These are phyloP conservation scores for Calameuta idolon DNA, from an alignment of 2,888 invertebrate species.

Conservation along the genomic window DNA sequence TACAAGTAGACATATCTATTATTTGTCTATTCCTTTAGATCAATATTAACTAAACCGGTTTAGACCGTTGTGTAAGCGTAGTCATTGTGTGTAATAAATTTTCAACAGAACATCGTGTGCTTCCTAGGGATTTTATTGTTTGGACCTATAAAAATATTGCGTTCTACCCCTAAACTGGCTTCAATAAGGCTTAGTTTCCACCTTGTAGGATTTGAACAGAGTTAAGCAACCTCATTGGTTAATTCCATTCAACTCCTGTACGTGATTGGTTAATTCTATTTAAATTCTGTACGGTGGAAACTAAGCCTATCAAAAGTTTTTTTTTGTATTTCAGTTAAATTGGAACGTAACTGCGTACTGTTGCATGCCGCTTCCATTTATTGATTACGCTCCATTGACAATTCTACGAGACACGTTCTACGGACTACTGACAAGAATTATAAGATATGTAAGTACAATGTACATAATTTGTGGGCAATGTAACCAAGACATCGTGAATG, in stretches of 20 bases:
- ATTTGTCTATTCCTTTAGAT: too few relatives aligned
- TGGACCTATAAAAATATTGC: background rate
- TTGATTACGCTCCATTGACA: background rate
- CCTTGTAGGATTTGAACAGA: too few relatives aligned
- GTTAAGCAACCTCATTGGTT: too few relatives aligned
- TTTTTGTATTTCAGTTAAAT: too few relatives aligned
- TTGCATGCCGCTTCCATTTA: background rate
- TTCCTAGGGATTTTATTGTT: background rate
- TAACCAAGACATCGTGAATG: background rate
- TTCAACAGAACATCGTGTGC: background rate
- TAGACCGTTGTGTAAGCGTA: too few relatives aligned
- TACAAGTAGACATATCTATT: too few relatives aligned
- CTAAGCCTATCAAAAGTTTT: too few relatives aligned
- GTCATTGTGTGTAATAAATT: background rate
- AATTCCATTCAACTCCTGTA: too few relatives aligned
- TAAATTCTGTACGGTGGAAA: too few relatives aligned
- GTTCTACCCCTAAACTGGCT: background rate
- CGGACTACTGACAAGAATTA: background rate
- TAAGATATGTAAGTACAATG: background rate
- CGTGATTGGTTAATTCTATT: too few relatives aligned
- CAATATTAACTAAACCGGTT: too few relatives aligned
- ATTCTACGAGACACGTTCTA: background rate
- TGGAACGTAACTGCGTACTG: background rate
- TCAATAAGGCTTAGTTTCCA: too few relatives aligned
- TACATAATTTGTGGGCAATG: slow-evolving; percentile 7